Percentiles rank a stretch among this genome's conserved stretches.
These are phyloP conservation scores for Diplolepis rosae DNA, from an alignment of 2,888 invertebrate genomes.

Conservation along the genomic window DNA sequence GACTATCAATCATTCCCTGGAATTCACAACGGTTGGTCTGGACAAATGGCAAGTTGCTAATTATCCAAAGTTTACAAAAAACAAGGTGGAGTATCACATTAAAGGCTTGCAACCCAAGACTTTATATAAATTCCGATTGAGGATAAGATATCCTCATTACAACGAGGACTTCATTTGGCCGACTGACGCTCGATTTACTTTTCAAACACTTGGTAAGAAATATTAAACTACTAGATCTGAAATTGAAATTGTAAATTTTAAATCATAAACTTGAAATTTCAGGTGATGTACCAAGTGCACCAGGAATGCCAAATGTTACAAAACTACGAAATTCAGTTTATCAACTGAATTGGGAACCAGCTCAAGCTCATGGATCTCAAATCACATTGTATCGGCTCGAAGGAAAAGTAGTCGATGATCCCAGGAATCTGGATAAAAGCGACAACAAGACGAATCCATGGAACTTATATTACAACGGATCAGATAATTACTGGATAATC, in stretches of 20 bases:
- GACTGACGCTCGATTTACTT: conserved; percentile 81
- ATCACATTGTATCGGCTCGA: conserved; percentile 85
- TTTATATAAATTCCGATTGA: conserved; percentile 84
- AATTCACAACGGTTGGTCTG: conserved; percentile 75
- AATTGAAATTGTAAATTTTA: not conserved
- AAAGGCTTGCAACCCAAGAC: conserved; percentile 82
- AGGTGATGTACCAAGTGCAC: conserved; percentile 87
- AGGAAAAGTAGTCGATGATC: conserved; percentile 74
- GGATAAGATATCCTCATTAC: conserved; percentile 79
- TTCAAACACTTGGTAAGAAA: conserved; percentile 82
- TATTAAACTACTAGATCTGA: not conserved
- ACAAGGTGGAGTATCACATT: conserved; percentile 63
- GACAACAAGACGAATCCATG: conserved; percentile 72
- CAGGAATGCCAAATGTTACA: conserved; percentile 84
- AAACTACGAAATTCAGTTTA: conserved; percentile 83
- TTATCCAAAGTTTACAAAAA: conserved; percentile 45
- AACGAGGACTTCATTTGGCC: conserved; percentile 83
- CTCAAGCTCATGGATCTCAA: conserved; percentile 85
- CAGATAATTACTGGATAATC: conserved; percentile 88
- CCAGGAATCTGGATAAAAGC: conserved; percentile 40
- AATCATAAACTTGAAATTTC: conserved; percentile 32
- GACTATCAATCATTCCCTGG: conserved; percentile 72
- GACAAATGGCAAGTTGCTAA: conserved; percentile 73
- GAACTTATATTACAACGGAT: conserved; percentile 84
- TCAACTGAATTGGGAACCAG: conserved; percentile 88